Evolutionary conservation across 1,140 invertebrate genomes (phyloP), one percentile per base, ranked within the genome.

Genomic region (Holotrichia oblita): DNA sequence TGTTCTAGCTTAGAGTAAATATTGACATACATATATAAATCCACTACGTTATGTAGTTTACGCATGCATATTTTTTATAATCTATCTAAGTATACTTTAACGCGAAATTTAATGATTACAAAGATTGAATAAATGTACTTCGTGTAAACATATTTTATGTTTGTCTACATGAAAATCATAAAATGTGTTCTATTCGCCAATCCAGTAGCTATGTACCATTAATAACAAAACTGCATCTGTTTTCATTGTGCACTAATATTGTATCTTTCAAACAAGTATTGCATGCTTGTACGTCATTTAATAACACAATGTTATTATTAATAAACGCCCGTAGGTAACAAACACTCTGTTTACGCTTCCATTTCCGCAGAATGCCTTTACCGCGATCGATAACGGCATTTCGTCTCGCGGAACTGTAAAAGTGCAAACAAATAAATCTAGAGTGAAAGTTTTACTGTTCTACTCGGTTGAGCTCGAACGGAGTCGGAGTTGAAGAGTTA

Each of bases 391-490:
- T 55, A 55, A 55, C 48, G 17, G 48, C 17, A 55, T 55, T 55
- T 55, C 48, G 48, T 55, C 48, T 17, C 48, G 48, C 48, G 48
- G 12, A 55, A 55, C 48, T 55, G 48, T 55, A 55, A 55, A 55
- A 55, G 48, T 55, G 48, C 48, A 55, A 55, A 55, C 48, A 55
- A 55, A 55, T 55, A 55, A 55, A 55, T 55, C 48, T 55, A 20
- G 48, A 55, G 48, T 55, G 48, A 55, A 55, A 55, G 48, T 55
- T 55, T 55, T 55, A 55, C 48, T 55, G 48, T 17, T 14, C 14
- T 55, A n/a, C 14, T 55, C 48, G 48, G 48, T 17, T 17, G 48
- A 55, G 14, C 14, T 55, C 48, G 48, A 55, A n/a, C 48, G 12
- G 48, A 55, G 48, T 55, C 48, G 48, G 48, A 55, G 14, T 55